phyloP scores from a whole-genome alignment of 2,113 vertebrate species.

The Ceyx melanurus region DNA sequence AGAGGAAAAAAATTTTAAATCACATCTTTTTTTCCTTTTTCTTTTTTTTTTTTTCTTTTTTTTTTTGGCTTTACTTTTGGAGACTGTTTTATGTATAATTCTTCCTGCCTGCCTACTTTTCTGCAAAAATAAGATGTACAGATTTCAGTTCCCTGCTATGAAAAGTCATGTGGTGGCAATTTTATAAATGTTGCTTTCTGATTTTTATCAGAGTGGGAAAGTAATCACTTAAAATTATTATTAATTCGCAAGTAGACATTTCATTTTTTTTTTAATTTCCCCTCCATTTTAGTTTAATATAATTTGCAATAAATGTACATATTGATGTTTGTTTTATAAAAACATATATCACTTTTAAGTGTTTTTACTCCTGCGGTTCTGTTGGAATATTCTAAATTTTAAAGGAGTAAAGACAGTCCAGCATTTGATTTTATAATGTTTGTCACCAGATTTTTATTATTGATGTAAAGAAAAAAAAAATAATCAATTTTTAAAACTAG shows the following conservation, averaged over 20 bases:
- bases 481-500: constrained; percentile 77
- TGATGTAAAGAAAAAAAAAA: constrained; percentile 74
- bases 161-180: constrained; percentile 84
- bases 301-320: constrained; percentile 87
- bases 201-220: constrained; percentile 84
- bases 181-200: constrained; percentile 85
- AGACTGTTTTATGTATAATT: constrained; percentile 84
- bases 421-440: constrained; percentile 83
- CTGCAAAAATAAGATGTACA: constrained; percentile 85
- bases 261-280: constrained; percentile 78
- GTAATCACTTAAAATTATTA: constrained; percentile 79
- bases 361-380: constrained; percentile 77
- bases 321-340: constrained; percentile 83
- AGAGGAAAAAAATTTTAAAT: constrained; percentile 16
- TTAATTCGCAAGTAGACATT: constrained; percentile 79
- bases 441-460: constrained; percentile 85
- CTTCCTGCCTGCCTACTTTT: constrained; percentile 84
- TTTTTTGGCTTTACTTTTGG: constrained; percentile 77
- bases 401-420: constrained; percentile 79
- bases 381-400: constrained; percentile 81
- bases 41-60: constrained; percentile 66
- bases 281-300: constrained; percentile 82
- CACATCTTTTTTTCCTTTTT: constrained; percentile 52
- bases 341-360: constrained; percentile 80
- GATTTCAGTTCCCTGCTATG: constrained; percentile 82